Evolutionary conservation across 2,797 vertebrate species (phyloP).

Genomic region (Ceryle rudis): DNA sequence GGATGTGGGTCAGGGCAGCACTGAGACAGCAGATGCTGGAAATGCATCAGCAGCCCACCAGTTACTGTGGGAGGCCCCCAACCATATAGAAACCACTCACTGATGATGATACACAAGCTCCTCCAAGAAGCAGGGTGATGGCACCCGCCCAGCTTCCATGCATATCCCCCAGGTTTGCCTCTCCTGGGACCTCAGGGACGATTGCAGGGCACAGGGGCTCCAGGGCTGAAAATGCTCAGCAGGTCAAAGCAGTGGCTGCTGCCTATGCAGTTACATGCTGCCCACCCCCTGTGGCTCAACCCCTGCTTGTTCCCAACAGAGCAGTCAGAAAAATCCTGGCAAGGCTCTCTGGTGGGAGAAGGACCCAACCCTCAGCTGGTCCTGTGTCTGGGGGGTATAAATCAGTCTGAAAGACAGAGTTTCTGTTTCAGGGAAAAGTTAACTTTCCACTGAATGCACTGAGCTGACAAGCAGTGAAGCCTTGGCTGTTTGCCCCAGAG

Average conservation of each 20-base stretch:
- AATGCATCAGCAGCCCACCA: background rate
- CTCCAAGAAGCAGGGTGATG: background rate
- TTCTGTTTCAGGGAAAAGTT: conserved; percentile 22
- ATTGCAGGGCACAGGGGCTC: background rate
- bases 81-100: background rate
- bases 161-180: background rate
- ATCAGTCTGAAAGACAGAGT: background rate
- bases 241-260: background rate
- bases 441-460: conserved; percentile 21
- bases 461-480: conserved; percentile 48
- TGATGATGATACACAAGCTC: background rate
- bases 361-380: background rate
- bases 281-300: background rate
- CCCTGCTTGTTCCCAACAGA: background rate
- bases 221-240: rapidly evolving
- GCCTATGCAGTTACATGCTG: background rate
- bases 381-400: background rate
- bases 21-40: background rate
- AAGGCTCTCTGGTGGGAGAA: background rate
- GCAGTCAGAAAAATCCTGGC: background rate
- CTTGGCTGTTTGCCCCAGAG: conserved; percentile 39
- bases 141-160: background rate
- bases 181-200: background rate
- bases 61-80: background rate
- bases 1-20: background rate